Percentiles rank a stretch among this genome's conserved stretches.
These are phyloP conservation scores for Leucophenga montana DNA, from an alignment of 2,888 invertebrate genomes.

Conservation along the genomic window DNA sequence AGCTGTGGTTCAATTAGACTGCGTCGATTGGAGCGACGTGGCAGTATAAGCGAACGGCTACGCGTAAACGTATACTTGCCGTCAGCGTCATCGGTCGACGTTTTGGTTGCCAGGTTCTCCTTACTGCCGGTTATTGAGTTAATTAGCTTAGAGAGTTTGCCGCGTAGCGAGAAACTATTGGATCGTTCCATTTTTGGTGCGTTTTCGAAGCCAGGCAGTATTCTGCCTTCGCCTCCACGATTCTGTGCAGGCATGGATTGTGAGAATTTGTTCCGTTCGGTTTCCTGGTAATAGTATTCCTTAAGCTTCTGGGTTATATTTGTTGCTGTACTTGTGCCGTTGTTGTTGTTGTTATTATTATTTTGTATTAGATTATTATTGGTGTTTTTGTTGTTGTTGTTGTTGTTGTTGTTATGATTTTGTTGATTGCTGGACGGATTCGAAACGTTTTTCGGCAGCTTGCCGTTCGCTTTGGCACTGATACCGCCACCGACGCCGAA, in stretches of 20 bases:
- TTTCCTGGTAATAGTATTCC: conserved; percentile 49
- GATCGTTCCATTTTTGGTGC: conserved; percentile 70
- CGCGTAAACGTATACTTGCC: conserved; percentile 68
- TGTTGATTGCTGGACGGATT: conserved; percentile 68
- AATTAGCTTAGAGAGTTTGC: conserved; percentile 68
- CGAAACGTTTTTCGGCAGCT: conserved; percentile 54
- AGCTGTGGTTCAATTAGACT: conserved; percentile 71
- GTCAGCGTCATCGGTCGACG: conserved; percentile 41
- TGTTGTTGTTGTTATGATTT: conserved; percentile 62
- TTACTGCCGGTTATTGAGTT: conserved; percentile 71
- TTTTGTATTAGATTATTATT: too few relatives aligned
- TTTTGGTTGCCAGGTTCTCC: conserved; percentile 65
- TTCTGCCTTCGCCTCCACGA: neutral
- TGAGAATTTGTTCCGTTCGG: conserved; percentile 42
- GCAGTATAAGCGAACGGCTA: conserved; percentile 71
- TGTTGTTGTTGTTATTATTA: conserved; percentile 70
- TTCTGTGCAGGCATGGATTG: conserved; percentile 24
- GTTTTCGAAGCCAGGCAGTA: conserved; percentile 48
- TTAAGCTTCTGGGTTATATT: conserved; percentile 56
- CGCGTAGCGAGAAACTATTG: conserved; percentile 70
- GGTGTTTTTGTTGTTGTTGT: conserved; percentile 74
- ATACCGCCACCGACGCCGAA: neutral
- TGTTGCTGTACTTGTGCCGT: conserved; percentile 75
- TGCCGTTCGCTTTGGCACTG: conserved; percentile 47
- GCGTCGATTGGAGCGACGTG: conserved; percentile 69